These are phyloP conservation scores for Melolontha melolontha DNA, from an alignment of 2,888 invertebrate genomes.

Conservation along the genomic window DNA sequence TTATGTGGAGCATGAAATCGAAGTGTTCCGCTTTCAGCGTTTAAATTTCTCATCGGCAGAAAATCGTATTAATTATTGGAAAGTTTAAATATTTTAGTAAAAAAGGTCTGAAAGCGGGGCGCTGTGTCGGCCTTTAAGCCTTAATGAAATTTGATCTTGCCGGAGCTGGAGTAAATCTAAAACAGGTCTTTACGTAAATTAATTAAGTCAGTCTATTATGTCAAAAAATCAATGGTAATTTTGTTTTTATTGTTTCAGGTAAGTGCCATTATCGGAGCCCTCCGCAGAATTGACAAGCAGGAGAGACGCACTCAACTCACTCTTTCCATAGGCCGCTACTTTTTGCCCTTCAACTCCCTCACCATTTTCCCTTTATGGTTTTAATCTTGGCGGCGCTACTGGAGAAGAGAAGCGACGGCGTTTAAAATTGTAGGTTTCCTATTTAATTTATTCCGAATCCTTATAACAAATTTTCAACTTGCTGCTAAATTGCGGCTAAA, in stretches of 20 bases:
- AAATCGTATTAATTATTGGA: constrained; percentile 30
- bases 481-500: constrained; percentile 61
- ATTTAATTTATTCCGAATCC: constrained; percentile 61
- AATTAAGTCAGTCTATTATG: constrained; percentile 33
- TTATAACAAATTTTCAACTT: constrained; percentile 62
- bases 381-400: constrained; percentile 47
- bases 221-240: constrained; percentile 43
- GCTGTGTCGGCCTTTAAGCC: neutral
- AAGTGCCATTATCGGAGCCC: constrained; percentile 43
- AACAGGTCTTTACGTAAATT: constrained; percentile 21
- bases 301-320: constrained; percentile 10
- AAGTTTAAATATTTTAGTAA: constrained; percentile 25
- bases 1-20: constrained; percentile 29
- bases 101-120: neutral
- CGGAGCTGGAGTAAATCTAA: constrained; percentile 20
- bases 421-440: constrained; percentile 52
- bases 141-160: constrained; percentile 30
- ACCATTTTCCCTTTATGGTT: constrained; percentile 43
- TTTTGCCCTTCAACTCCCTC: constrained; percentile 2
- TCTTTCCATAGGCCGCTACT: neutral
- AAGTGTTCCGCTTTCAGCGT: constrained; percentile 7
- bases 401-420: constrained; percentile 37
- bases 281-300: constrained; percentile 26
- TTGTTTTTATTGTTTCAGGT: constrained; percentile 46
- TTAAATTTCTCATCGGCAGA: constrained; percentile 5